phyloP scores from a whole-genome alignment of 2,113 vertebrate genomes.

The Arothron firmamentum region DNA sequence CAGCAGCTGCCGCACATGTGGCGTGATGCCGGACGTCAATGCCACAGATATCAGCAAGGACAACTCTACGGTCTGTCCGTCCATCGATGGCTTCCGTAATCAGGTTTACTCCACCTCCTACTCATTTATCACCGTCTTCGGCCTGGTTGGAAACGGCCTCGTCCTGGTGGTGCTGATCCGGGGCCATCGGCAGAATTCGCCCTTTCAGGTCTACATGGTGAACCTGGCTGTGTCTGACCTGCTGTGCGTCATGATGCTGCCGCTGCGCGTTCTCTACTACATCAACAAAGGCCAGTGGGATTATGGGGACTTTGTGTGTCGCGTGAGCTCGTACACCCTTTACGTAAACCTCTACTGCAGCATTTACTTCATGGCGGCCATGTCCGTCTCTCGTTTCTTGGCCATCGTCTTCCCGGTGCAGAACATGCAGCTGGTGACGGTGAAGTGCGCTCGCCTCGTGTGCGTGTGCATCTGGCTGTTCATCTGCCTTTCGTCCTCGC shows the following conservation, averaged over 20 bases:
- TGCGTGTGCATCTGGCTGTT: slow-evolving; percentile 84
- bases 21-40: slow-evolving; percentile 30
- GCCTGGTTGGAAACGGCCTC: slow-evolving; percentile 85
- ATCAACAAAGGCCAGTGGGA: slow-evolving; percentile 84
- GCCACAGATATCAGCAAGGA: background rate
- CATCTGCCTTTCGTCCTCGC: slow-evolving; percentile 79
- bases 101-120: slow-evolving; percentile 87
- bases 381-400: slow-evolving; percentile 92
- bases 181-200: slow-evolving; percentile 76
- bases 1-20: background rate
- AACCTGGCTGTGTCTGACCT: slow-evolving; percentile 91
- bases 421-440: slow-evolving; percentile 80
- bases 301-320: slow-evolving; percentile 85
- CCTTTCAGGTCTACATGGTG: slow-evolving; percentile 92
- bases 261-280: slow-evolving; percentile 87
- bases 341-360: slow-evolving; percentile 97
- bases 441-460: slow-evolving; percentile 77
- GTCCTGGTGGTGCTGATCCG: slow-evolving; percentile 83
- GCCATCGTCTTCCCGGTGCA: slow-evolving; percentile 92
- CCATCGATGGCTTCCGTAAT: slow-evolving; percentile 91
- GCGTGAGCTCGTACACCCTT: slow-evolving; percentile 84
- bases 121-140: slow-evolving; percentile 84
- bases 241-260: slow-evolving; percentile 87
- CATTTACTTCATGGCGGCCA: slow-evolving; percentile 94
- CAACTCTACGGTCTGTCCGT: slow-evolving; percentile 28